These are phyloP conservation scores for Trichosurus vulpecula DNA, from an alignment of 2,797 vertebrate species.

Conservation along the genomic window DNA sequence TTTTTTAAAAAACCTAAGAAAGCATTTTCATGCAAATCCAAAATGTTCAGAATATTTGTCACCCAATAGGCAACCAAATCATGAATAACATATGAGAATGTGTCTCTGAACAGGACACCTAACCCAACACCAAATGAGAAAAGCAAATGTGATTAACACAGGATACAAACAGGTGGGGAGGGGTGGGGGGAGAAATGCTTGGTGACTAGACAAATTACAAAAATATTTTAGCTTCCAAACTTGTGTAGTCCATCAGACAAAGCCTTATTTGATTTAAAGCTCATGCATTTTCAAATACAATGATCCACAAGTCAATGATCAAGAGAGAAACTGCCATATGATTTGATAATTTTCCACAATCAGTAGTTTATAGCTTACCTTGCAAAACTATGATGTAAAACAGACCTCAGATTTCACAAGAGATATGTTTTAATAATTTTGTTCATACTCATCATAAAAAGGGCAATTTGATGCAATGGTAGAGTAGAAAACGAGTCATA, in stretches of 20 bases:
- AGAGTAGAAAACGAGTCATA: not conserved
- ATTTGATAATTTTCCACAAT: not conserved
- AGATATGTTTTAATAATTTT: not conserved
- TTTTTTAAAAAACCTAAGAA: not conserved
- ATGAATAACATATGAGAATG: conserved; percentile 26
- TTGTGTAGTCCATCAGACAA: conserved; percentile 53
- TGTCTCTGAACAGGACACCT: conserved; percentile 9
- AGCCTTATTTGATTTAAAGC: conserved; percentile 17
- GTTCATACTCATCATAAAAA: not conserved
- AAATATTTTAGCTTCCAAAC: conserved; percentile 43
- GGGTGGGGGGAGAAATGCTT: not conserved
- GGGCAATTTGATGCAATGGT: not conserved
- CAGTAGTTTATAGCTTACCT: not conserved
- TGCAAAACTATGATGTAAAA: not conserved
- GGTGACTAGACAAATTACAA: conserved; percentile 55
- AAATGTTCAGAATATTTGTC: conserved; percentile 23
- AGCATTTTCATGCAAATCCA: not conserved
- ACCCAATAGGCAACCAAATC: not conserved
- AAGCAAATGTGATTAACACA: conserved; percentile 53
- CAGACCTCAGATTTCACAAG: not conserved
- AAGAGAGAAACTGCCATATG: not conserved
- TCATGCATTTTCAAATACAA: not conserved
- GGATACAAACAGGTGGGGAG: conserved; percentile 2
- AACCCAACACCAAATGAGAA: conserved; percentile 47
- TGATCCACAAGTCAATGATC: not conserved